Evolutionary conservation across 1,140 invertebrate species (phyloP).

Genomic region (Telenomus remus): DNA sequence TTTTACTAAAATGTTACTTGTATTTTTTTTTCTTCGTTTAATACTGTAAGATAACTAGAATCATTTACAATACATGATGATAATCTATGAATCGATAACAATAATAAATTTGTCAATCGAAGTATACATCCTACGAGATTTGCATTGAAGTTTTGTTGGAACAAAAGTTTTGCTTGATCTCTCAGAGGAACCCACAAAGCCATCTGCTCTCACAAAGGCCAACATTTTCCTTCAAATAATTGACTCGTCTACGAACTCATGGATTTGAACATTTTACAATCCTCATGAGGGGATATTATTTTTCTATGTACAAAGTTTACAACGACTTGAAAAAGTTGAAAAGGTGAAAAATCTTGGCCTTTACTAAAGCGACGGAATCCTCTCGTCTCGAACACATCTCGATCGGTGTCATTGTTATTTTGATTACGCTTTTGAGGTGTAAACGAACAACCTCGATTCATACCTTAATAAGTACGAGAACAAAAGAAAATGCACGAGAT

Average conservation of each 20-base stretch:
- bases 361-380: no score
- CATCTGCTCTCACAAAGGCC: neutral
- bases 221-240: slow-evolving; percentile 24
- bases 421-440: slow-evolving; percentile 40
- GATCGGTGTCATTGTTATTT: slow-evolving; percentile 19
- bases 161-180: slow-evolving; percentile 28
- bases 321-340: slow-evolving; percentile 12
- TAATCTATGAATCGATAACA: slow-evolving; percentile 64
- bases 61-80: slow-evolving; percentile 67
- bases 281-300: no score
- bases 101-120: slow-evolving; percentile 65
- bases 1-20: slow-evolving; percentile 68
- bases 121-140: slow-evolving; percentile 57
- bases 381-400: slow-evolving; percentile 32
- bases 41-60: slow-evolving; percentile 73
- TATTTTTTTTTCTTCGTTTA: no score
- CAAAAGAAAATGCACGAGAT: slow-evolving; percentile 29
- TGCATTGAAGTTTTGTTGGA: slow-evolving; percentile 13
- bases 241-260: slow-evolving; percentile 25
- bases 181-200: slow-evolving; percentile 7
- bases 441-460: slow-evolving; percentile 24
- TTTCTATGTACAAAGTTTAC: slow-evolving; percentile 20
- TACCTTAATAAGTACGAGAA: slow-evolving; percentile 38
- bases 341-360: neutral
- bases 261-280: slow-evolving; percentile 4